Base-by-base conservation (phyloP, 2,797 vertebrate genomes). In the Poliocrania exsul region DNA sequence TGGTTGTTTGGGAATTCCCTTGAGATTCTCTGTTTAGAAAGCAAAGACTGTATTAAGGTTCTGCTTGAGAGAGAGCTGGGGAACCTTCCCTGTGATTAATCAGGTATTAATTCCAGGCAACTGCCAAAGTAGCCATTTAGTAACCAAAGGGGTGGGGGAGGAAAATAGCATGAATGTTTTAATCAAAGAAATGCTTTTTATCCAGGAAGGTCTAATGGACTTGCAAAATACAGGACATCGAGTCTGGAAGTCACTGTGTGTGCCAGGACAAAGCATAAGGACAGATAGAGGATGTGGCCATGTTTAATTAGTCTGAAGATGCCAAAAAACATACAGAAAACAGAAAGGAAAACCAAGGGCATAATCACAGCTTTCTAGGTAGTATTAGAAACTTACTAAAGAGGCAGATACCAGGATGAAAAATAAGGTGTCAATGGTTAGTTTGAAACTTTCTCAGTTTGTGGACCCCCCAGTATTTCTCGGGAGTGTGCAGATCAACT, bases 101-200 rank as follows among this genome's bases (percentile, higher is more conserved):
- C 7, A 62, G 28, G 14, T 23, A 7, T 28, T 17, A n/a, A 44
- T 29, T 75, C 23, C 31, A 66, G 33, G 16, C 38, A 75, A 15
- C 25, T 74, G 35, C 65, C 40, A 6, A 88, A 78, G 14, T 8
- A 69, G 16, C 17, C 5, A 9, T 71, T 57, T 51, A 25, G 14
- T 37, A 64, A 67, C 24, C 6, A 11, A 4, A 16, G 5, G 5
- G 9, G 1, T 28, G 7, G 8, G 11, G 14, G 6, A 49, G 20
- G 29, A 37, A 86, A 65, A 44, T 9, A 31, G 20, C 11, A 19
- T 3, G 3, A 58, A 40, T 10, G 8, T 74, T 93, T 40, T 69
- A 86, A 58, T 49, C 50, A 70, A 42, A 21, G 29, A 24, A 72
- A 6, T 12, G 9, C 1, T 58, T 29, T 28, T 81, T 19, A 17